phyloP scores from a whole-genome alignment of 1,140 invertebrate species.

The Homalodisca vitripennis region DNA sequence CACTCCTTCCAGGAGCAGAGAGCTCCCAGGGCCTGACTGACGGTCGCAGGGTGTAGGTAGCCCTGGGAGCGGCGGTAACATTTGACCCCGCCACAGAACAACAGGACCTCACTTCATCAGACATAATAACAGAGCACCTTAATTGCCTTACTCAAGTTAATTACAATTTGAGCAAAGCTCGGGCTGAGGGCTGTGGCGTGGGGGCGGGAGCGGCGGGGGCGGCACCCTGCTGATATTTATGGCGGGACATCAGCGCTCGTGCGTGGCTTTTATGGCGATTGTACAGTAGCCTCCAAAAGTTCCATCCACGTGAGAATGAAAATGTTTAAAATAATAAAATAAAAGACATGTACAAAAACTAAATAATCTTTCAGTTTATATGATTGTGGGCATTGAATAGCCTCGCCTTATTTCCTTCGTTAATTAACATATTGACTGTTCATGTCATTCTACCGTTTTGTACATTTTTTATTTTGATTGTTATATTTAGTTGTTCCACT shows the following conservation, averaged over 20 bases:
- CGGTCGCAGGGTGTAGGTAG: conserved; percentile 1
- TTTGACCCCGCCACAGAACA: conserved; percentile 18
- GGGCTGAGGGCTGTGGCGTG: not conserved
- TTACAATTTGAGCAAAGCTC: conserved; percentile 28
- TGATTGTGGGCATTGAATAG: too few relatives aligned
- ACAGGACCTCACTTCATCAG: conserved; percentile 19
- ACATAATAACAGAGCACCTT: conserved; percentile 28
- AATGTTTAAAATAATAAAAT: too few relatives aligned
- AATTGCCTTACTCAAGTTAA: conserved; percentile 28
- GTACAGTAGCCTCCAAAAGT: conserved; percentile 22
- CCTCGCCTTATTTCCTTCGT: too few relatives aligned
- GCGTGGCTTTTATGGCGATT: conserved; percentile 17
- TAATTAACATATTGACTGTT: too few relatives aligned
- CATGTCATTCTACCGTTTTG: too few relatives aligned
- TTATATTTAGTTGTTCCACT: too few relatives aligned
- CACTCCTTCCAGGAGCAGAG: too few relatives aligned
- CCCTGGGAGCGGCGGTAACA: conserved; percentile 8
- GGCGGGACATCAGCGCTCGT: not conserved
- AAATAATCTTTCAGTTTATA: too few relatives aligned
- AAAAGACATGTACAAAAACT: too few relatives aligned
- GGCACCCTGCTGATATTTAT: conserved; percentile 6
- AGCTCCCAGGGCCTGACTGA: not conserved
- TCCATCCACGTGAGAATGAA: too few relatives aligned
- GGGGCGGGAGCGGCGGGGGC: conserved; percentile 10
- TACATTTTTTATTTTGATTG: too few relatives aligned